Conservation (phyloP, 2,113 vertebrate genomes). For the Catharus bicknelli region DNA sequence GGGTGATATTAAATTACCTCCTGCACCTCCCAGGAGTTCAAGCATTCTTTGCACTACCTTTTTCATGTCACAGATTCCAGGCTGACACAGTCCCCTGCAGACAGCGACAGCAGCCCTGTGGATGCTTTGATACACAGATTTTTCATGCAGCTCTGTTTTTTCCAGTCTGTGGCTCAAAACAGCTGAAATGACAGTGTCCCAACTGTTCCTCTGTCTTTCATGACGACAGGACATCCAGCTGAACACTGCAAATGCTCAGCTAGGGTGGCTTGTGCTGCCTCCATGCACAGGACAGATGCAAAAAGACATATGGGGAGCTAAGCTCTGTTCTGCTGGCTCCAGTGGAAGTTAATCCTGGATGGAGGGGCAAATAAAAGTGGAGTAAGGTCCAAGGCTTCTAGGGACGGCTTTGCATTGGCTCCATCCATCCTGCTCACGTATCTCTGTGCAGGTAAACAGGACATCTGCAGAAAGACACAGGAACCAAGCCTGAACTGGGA, state of each 20-base stretch:
- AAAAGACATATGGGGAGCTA: neutral
- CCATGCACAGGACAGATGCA: fast-evolving
- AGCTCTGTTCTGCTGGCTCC: neutral
- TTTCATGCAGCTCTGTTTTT: neutral
- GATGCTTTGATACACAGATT: neutral
- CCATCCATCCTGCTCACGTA: neutral
- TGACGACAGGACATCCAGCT: neutral
- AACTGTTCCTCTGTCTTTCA: neutral
- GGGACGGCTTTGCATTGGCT: neutral
- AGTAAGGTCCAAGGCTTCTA: neutral
- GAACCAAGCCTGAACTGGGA: neutral
- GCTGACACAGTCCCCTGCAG: neutral
- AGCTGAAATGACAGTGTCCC: neutral
- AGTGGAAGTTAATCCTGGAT: neutral
- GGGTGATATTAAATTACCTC: constrained; percentile 48
- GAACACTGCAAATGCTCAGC: fast-evolving
- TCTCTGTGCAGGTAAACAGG: neutral
- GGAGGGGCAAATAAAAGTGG: neutral
- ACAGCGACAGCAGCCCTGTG: neutral
- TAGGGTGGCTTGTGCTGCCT: neutral
- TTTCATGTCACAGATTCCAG: neutral
- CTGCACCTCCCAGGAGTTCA: constrained; percentile 2
- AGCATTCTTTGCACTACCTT: neutral
- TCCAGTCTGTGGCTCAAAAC: neutral
- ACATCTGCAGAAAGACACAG: neutral